Conservation (phyloP, 2,797 vertebrate species). For the Xiphorhynchus erythropygius region DNA sequence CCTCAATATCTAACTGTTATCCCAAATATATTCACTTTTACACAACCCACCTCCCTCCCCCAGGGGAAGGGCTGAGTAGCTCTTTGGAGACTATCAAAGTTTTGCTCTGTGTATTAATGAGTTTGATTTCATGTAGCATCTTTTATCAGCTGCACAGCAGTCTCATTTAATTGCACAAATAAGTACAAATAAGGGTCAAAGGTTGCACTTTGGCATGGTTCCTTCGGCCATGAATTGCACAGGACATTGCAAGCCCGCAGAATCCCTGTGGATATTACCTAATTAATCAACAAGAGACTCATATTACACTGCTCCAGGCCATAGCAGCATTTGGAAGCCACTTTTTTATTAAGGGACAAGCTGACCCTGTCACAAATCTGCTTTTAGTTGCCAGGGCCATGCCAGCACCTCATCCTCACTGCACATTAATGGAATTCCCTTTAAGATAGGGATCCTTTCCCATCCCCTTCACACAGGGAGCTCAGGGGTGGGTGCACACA, state of each 20-base stretch:
- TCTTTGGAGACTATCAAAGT: fast-evolving
- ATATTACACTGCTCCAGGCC: neutral
- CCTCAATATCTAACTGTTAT: neutral
- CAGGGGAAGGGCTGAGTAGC: neutral
- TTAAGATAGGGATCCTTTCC: neutral
- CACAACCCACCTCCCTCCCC: neutral
- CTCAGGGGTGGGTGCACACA: neutral
- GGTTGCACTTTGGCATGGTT: fast-evolving
- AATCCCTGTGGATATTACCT: neutral
- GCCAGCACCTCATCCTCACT: neutral
- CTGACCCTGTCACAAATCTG: neutral
- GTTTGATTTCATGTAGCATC: neutral
- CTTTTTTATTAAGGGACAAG: neutral
- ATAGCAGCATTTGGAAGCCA: fast-evolving
- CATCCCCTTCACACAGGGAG: neutral
- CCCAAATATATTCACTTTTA: fast-evolving
- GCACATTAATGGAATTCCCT: neutral
- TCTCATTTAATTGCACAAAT: neutral
- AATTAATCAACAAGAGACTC: neutral
- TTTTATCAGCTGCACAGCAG: neutral
- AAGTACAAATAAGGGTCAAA: neutral
- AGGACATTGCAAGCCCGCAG: neutral
- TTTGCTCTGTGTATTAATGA: neutral
- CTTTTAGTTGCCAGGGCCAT: neutral
- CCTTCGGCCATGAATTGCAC: neutral